Base-by-base conservation (phyloP, 2,888 invertebrate genomes). In the Herminia tarsipennalis region DNA sequence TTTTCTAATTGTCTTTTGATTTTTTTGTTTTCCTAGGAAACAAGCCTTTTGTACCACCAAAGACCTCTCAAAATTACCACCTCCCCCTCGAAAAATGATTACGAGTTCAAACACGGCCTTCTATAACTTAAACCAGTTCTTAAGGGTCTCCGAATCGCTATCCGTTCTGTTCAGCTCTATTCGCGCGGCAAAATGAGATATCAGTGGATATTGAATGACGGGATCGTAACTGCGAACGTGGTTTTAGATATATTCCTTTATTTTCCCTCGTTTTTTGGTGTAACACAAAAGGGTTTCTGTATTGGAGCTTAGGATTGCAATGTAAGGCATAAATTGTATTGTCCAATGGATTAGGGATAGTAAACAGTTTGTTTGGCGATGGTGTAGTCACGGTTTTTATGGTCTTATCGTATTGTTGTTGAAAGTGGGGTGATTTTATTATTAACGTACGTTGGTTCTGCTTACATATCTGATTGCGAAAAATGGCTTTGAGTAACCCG, bases 121-220 rank as follows among this genome's bases (percentile, higher is more conserved):
- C 30, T 56, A 10, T 68, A 42, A 62, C 72, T 85, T 81, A 56
- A 34, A 59, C 76, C 79, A 59, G 21, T 28, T 37, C 55, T 51
- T 35, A 63, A 69, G 71, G 74, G 77, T 69, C 68, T 65, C 63
- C 56, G 71, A 73, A 82, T 76, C 77, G 77, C 65, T 78, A 80
- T 74, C 81, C 78, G 77, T 81, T 81, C 78, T 73, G 73, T 77
- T 76, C 75, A 68, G 66, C 70, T 77, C 75, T 73, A 79, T 78
- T 82, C 83, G 80, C 78, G 81, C 81, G 83, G 81, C 78, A 85
- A 88, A 89, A 88, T 86, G 82, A 85, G 88, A 88, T 88, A 89
- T 88, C 88, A 86, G 80, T 82, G 76, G 85, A 80, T 88, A 88
- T 88, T 86, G 88, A 88, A 88, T 86, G 87, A 83, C 83, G 80